phyloP scores from a whole-genome alignment of 2,113 vertebrate species.

The Perca schrenkii region DNA sequence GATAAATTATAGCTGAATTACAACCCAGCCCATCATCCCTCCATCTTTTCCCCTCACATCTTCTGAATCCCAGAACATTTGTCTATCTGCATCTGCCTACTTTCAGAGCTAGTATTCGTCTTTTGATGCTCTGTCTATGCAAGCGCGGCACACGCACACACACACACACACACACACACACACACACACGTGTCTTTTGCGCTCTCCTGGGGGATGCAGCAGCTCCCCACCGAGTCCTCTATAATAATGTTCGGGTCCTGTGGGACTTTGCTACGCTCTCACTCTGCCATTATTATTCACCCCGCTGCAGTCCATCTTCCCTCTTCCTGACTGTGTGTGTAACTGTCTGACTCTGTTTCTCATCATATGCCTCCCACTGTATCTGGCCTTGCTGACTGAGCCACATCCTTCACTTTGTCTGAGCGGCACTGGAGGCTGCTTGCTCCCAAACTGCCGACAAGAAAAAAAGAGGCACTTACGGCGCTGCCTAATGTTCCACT shows the following conservation, averaged over 20 bases:
- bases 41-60: conserved; percentile 18
- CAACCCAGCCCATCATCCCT: conserved; percentile 19
- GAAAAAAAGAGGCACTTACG: neutral
- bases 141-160: neutral
- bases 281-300: conserved; percentile 56
- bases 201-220: conserved; percentile 40
- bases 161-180: neutral
- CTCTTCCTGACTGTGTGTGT: conserved; percentile 36
- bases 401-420: conserved; percentile 50
- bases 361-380: conserved; percentile 62
- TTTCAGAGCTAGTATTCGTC: conserved; percentile 14
- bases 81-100: conserved; percentile 8
- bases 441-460: conserved; percentile 20
- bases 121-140: conserved; percentile 9
- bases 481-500: conserved; percentile 20
- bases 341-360: conserved; percentile 42
- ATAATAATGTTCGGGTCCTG: conserved; percentile 40
- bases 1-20: conserved; percentile 62
- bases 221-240: conserved; percentile 43
- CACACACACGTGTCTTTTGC: conserved; percentile 21
- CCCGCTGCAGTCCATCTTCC: conserved; percentile 40
- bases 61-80: conserved; percentile 15
- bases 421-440: neutral
- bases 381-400: conserved; percentile 59
- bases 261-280: conserved; percentile 44